Evolutionary conservation across 2,113 vertebrate genomes (phyloP).

Genomic region (Pyrgilauda ruficollis): DNA sequence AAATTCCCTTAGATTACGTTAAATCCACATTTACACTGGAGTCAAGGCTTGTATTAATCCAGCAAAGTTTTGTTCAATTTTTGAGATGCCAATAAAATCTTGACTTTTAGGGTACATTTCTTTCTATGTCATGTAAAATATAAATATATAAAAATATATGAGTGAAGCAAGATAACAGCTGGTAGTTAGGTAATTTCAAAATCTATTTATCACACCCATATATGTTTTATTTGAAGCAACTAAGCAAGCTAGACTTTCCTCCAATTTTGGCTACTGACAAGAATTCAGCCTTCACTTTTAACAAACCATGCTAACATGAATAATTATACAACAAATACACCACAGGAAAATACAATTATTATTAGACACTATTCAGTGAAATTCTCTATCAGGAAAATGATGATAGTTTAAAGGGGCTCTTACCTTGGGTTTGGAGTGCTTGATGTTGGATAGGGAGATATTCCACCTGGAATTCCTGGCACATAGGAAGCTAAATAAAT

Average conservation of each 20-base stretch:
- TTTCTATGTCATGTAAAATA: background rate
- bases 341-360: background rate
- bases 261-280: background rate
- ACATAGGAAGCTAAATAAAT: constrained; percentile 89
- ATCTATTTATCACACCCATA: background rate
- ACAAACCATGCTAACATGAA: background rate
- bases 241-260: background rate
- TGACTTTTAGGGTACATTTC: background rate
- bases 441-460: constrained; percentile 84
- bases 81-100: background rate
- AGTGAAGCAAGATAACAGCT: background rate
- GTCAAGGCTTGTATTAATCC: background rate
- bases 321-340: background rate
- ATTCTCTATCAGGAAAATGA: background rate
- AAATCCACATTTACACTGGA: background rate
- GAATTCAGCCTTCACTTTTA: background rate
- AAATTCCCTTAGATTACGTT: background rate
- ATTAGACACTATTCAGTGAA: background rate
- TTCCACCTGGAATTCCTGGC: constrained; percentile 86
- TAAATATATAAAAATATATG: background rate
- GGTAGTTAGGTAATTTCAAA: background rate
- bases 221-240: background rate
- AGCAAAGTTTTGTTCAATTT: background rate
- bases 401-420: background rate
- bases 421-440: constrained; percentile 89